Evolutionary conservation across 2,113 vertebrate species (phyloP).

Genomic region (Takifugu bimaculatus): DNA sequence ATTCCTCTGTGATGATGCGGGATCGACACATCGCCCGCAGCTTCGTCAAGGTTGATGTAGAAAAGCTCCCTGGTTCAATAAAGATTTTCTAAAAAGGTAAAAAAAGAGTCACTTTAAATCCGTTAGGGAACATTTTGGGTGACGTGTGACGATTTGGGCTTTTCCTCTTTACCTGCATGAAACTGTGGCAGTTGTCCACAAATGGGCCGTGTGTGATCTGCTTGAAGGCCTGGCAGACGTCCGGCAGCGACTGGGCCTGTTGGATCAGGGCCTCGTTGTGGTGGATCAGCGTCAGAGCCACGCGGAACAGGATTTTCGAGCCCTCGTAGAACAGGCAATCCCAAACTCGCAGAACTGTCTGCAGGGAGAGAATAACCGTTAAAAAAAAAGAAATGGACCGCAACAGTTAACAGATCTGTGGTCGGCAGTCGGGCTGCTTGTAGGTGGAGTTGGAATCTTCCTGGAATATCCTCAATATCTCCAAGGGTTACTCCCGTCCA

Average conservation of each 20-base stretch:
- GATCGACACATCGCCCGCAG: slow-evolving; percentile 79
- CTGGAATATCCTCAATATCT: slow-evolving; percentile 1
- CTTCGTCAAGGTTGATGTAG: slow-evolving; percentile 79
- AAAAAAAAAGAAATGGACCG: not conserved
- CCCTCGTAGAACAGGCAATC: slow-evolving; percentile 96
- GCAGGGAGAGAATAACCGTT: slow-evolving; percentile 3
- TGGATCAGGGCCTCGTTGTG: slow-evolving; percentile 84
- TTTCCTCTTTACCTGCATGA: slow-evolving; percentile 82
- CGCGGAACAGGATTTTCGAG: slow-evolving; percentile 94
- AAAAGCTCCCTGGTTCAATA: slow-evolving; percentile 85
- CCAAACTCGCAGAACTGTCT: slow-evolving; percentile 97
- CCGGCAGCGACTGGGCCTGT: slow-evolving; percentile 82
- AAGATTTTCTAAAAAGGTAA: slow-evolving; percentile 83
- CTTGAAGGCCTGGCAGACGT: slow-evolving; percentile 89
- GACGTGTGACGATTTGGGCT: not conserved
- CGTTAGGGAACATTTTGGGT: not conserved
- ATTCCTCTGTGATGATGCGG: slow-evolving; percentile 69
- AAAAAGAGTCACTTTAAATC: not conserved
- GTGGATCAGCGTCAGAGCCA: slow-evolving; percentile 90
- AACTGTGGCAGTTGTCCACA: slow-evolving; percentile 87
- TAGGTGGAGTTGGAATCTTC: not conserved
- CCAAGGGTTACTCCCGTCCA: slow-evolving; percentile 1
- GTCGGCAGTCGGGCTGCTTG: not conserved
- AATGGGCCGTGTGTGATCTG: slow-evolving; percentile 81
- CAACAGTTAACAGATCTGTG: not conserved